Evolutionary conservation across 2,113 vertebrate genomes (phyloP).

Genomic region (Megaleporinus macrocephalus): DNA sequence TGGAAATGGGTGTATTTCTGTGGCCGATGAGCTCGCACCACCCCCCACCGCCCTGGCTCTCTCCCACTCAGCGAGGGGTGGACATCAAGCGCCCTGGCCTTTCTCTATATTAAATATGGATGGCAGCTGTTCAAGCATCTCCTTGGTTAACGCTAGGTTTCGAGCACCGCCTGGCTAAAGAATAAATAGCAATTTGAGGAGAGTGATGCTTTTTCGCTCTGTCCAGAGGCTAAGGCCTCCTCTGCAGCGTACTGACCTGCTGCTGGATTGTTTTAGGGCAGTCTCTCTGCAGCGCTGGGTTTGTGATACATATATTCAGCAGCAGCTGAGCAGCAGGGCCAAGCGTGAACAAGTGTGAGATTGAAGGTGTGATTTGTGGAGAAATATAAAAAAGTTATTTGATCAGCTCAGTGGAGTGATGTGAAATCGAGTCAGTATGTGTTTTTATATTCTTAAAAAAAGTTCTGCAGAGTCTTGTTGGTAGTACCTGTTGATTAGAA

Average conservation of each 20-base stretch:
- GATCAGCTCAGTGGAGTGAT: not conserved
- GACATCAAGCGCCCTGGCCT: constrained; percentile 6
- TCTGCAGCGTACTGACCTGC: not conserved
- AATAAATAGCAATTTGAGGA: constrained; percentile 12
- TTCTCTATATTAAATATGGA: constrained; percentile 39
- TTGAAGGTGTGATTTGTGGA: not conserved
- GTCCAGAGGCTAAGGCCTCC: not conserved
- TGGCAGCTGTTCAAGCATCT: not conserved
- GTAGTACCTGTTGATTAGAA: no score
- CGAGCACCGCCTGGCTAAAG: not conserved
- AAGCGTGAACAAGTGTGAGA: not conserved
- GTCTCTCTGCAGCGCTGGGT: not conserved
- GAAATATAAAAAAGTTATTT: not conserved
- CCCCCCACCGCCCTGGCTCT: not conserved
- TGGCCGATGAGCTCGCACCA: not conserved
- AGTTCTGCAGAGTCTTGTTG: no score
- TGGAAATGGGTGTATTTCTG: constrained; percentile 26
- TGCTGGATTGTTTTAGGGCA: not conserved
- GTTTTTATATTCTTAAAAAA: not conserved
- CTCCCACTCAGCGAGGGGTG: not conserved
- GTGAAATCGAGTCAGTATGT: not conserved
- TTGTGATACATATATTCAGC: not conserved
- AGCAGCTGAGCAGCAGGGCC: not conserved
- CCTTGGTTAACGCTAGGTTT: constrained; percentile 14
- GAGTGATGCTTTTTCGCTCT: not conserved